Base-by-base conservation (phyloP, 2,888 invertebrate genomes). In the Electrophaes corylata region DNA sequence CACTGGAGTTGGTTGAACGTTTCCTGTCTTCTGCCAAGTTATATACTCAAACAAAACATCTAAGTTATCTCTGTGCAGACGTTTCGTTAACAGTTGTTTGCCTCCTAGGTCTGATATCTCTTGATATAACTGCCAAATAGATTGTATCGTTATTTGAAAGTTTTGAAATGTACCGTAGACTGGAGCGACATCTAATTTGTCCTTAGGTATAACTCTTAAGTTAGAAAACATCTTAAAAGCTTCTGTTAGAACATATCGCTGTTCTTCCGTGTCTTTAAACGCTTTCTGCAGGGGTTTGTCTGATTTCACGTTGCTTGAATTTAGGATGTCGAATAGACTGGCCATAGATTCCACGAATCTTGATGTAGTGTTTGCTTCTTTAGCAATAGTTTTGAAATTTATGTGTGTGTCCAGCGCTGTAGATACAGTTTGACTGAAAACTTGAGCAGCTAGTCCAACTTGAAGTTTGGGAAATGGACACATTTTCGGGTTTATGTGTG, bases 401-500 rank as follows among this genome's bases (percentile, higher is more conserved):
- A 65, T 45, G 16, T 62, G 58, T 2, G 60, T 59, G 0, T 59
- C 20, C 4, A 66, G 52, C 19, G 64, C 66, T 16, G 62, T 44
- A 6, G 56, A 48, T 0, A 67, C 62, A 4, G 60, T 49, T 8
- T 33, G 18, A 46, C 71, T 68, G 1, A 69, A 61, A 1, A 63
- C 33, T 41, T 67, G 67, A 2, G 43, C 23, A 3, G 68, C 70
- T 4, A 51, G 54, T 19, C 66, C 62, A 2, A 69, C 66, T 10
- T 40, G 44, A 51, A 47, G 65, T 65, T 57, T 70, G 45, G 66
- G 57, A 31, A 64, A 44, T 39, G 6, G 4, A 39, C 2, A 59
- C 14, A 59, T 67, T 23, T 71, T 64, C 0, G 71, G 70, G 1
- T 70, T 14, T 4, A 70, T 37, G 40, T 71, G 72, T 44, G 48